Evolutionary conservation across 2,113 vertebrate genomes (phyloP).

Genomic region (Lanius collurio): DNA sequence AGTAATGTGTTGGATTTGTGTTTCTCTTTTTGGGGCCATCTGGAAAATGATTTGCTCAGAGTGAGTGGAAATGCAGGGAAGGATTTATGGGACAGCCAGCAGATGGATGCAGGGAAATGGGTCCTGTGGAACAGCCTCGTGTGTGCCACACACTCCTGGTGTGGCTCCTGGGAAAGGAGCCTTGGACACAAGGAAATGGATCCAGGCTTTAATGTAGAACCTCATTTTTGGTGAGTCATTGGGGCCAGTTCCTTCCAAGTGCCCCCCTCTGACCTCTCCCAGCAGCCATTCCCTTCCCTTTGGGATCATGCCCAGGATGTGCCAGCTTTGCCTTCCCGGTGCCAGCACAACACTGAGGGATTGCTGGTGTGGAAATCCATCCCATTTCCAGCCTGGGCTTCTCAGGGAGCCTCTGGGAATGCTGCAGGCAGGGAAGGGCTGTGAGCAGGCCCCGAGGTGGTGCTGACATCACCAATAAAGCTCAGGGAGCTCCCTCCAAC

Average conservation of each 20-base stretch:
- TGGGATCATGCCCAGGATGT: rapidly evolving
- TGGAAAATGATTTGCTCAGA: background rate
- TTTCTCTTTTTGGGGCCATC: background rate
- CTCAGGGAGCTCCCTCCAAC: background rate
- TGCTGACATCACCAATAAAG: background rate
- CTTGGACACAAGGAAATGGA: background rate
- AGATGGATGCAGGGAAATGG: background rate
- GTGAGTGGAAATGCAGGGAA: background rate
- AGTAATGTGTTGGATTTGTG: background rate
- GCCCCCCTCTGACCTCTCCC: background rate
- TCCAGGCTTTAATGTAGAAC: background rate
- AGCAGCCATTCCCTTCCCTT: background rate
- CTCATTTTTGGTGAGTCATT: background rate
- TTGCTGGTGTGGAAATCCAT: background rate
- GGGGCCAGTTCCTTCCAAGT: background rate
- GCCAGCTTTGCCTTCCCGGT: background rate
- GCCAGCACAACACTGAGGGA: background rate
- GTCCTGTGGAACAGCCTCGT: background rate
- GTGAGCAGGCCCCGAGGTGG: background rate
- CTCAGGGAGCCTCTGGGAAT: background rate
- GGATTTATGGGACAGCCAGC: background rate
- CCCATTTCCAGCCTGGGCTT: background rate
- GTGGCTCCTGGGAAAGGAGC: background rate
- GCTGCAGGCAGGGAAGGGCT: background rate
- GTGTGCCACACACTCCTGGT: background rate